Evolutionary conservation across 2,888 invertebrate genomes (phyloP), one percentile per base, ranked within the genome.

Genomic region (Tenthredo livida): DNA sequence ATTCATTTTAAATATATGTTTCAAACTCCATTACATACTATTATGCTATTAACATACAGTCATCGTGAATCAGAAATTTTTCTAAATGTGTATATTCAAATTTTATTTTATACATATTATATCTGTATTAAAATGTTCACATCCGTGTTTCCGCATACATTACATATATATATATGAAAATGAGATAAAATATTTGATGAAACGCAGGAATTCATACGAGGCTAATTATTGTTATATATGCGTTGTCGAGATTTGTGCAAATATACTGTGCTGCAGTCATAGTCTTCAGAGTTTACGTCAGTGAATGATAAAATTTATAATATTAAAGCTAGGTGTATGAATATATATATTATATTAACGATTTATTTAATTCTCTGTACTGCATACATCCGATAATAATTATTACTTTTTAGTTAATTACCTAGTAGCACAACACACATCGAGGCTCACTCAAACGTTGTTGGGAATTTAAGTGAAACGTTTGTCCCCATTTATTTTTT

Each of bases 381-480:
- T 7, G 2, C 37, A 37, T 37, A 33, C 29, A 17, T 33, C 29
- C 67, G 61, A 10, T 25, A 4, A 67, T 15, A 67, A 67, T 67
- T 15, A 29, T 67, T 67, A 67, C 21, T 21, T 12, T 0, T 5
- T 67, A 67, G 17, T 33, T 33, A 6, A 33, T 33, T 54, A 33
- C 12, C 47, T 67, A 33, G 29, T 67, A 33, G 17, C 5, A 25
- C 21, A 25, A 61, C 12, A 25, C 61, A 33, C 17, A 33, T 67
- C 33, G 33, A 67, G 67, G 33, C 67, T 67, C 29, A 67, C 33
- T 67, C 67, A 33, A 67, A 67, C 25, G 33, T 67, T 67, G 67
- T 33, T 67, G 33, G 1, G 15, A 67, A 67, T 67, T 67, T 65
- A 5, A 1, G 58, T 58, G 0, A 25, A 61, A 25, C 25, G 3